Evolutionary conservation across 2,797 vertebrate species (phyloP).

Genomic region (Schizopygopsis malacanthus): DNA sequence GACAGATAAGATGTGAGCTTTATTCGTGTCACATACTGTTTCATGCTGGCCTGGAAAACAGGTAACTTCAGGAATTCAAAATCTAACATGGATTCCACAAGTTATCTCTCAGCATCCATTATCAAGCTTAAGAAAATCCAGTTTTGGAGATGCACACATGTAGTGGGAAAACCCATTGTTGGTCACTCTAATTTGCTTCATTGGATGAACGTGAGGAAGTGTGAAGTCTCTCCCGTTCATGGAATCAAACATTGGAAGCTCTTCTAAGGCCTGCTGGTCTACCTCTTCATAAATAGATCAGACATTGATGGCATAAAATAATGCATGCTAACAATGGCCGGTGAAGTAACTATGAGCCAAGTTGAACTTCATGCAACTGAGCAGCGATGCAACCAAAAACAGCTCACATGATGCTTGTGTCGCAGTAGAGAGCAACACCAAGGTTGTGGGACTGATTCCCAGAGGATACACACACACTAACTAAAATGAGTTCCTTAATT

Average conservation of each 20-base stretch:
- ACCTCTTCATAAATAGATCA: neutral
- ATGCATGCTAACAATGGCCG: neutral
- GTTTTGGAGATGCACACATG: neutral
- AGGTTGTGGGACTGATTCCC: neutral
- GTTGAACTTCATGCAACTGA: neutral
- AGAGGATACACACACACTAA: neutral
- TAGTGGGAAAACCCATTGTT: neutral
- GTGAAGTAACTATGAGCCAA: neutral
- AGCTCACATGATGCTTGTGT: neutral
- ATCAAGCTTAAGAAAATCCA: neutral
- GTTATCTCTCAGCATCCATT: neutral
- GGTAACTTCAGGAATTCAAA: neutral
- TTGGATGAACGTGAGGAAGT: neutral
- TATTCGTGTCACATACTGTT: neutral
- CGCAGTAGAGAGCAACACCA: neutral
- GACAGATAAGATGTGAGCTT: neutral
- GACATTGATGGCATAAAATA: neutral
- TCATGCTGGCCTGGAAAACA: neutral
- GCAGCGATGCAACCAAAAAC: neutral
- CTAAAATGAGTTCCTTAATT: neutral
- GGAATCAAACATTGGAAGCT: neutral
- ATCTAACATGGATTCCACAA: neutral
- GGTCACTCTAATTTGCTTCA: neutral
- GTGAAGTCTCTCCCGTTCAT: neutral
- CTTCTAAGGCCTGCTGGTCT: neutral